Base-by-base conservation (phyloP, 2,888 invertebrate species). In the Abrostola tripartita region DNA sequence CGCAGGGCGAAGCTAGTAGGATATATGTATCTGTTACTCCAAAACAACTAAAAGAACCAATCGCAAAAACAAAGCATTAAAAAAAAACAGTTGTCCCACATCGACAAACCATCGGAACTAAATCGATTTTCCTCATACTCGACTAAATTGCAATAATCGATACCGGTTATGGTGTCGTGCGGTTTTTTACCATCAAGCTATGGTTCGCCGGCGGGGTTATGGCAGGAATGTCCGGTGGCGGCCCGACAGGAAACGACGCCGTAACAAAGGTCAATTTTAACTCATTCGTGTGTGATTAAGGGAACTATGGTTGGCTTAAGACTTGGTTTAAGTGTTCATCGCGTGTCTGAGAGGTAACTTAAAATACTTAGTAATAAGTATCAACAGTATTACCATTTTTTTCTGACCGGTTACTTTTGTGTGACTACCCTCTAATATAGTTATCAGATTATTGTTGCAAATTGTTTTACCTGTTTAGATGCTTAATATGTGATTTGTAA, bases 181-280 rank as follows among this genome's bases (percentile, higher is more conserved):
- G 52, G 12, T 61, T 74, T 71, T 72, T 76, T 66, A 72, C 56
- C 56, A 62, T 61, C 41, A 47, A 52, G 10, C 70, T 69, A 67
- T 67, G 67, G 79, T 65, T 66, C 67, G 66, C 52, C 68, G 71
- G 67, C 69, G 71, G 78, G 79, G 77, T 74, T 84, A 86, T 82
- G 86, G 75, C 73, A 82, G 81, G 87, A 84, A 85, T 86, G 82
- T 85, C 86, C 86, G 86, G 81, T 69, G 64, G 61, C 57, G 57
- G 37, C 36, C 14, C 40, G 65, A 61, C 78, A 79, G 84, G 85
- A 83, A 82, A 72, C 69, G 68, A 55, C 65, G 58, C 65, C 52
- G 66, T 52, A 49, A 51, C 66, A 84, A 85, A 83, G 85, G 84
- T 81, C 75, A 80, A 68, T 61, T 71, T 62, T 60, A 58, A 61